Evolutionary conservation across 2,888 invertebrate genomes (phyloP).

Genomic region (Zaprionus bogoriensis): DNA sequence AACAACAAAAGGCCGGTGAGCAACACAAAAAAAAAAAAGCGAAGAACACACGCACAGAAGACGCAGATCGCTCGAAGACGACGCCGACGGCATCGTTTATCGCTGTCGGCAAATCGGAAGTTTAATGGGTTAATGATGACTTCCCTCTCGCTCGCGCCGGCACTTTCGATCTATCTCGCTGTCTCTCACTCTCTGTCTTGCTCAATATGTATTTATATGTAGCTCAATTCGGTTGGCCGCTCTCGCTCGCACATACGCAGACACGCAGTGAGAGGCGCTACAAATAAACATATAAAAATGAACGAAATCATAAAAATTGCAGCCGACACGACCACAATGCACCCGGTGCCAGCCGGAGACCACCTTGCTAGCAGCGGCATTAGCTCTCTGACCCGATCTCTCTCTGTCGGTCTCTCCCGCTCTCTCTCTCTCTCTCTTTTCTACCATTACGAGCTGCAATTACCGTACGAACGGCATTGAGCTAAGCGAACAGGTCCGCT

Average conservation of each 20-base stretch:
- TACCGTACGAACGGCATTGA: background rate
- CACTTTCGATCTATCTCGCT: constrained; percentile 8
- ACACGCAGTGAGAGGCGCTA: constrained; percentile 35
- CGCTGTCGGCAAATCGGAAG: constrained; percentile 78
- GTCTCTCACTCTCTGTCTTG: background rate
- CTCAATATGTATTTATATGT: background rate
- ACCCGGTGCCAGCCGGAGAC: constrained; percentile 70
- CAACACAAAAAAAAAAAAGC: constrained; percentile 1
- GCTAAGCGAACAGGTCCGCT: background rate
- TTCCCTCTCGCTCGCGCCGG: background rate
- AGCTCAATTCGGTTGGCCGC: too few species aligned
- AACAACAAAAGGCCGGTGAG: constrained; percentile 19
- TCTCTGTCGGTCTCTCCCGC: too few species aligned
- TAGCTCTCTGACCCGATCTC: constrained; percentile 27
- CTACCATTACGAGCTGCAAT: background rate
- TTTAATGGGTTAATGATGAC: constrained; percentile 78
- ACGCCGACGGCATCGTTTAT: constrained; percentile 64
- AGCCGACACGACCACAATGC: constrained; percentile 69
- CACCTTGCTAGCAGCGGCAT: constrained; percentile 58
- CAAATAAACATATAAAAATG: constrained; percentile 76
- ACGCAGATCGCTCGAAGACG: constrained; percentile 13
- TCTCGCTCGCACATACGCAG: constrained; percentile 6
- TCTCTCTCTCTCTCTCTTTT: too few species aligned
- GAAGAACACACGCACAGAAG: constrained; percentile 9
- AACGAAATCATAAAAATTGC: constrained; percentile 73